phyloP scores from a whole-genome alignment of 2,113 vertebrate genomes.

The Thalassarche chlororhynchos region DNA sequence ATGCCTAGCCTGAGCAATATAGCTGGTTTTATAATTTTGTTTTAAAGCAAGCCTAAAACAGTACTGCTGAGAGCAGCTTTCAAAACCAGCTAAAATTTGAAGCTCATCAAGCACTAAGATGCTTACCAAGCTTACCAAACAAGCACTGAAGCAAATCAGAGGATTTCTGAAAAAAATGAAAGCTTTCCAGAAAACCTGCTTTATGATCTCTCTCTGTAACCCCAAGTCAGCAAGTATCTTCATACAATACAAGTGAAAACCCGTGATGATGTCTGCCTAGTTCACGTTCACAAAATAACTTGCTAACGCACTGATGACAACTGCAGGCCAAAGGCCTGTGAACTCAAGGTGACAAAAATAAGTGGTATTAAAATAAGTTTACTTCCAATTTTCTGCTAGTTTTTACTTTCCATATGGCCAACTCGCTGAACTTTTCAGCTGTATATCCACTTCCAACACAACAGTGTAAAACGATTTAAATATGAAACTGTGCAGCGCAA shows the following conservation, averaged over 20 bases:
- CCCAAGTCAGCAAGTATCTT: neutral
- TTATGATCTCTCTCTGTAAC: neutral
- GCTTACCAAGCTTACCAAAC: neutral
- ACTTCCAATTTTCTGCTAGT: neutral
- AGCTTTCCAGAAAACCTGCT: neutral
- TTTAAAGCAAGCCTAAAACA: neutral
- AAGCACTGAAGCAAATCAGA: neutral
- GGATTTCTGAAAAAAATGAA: neutral
- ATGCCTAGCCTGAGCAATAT: neutral
- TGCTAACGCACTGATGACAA: neutral
- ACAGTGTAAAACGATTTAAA: conserved; percentile 49
- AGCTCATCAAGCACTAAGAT: neutral
- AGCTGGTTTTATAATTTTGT: neutral
- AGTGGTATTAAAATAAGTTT: neutral
- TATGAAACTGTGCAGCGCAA: conserved; percentile 60
- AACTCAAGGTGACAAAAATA: neutral
- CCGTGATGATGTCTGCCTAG: neutral
- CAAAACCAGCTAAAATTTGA: neutral
- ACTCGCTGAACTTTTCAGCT: neutral
- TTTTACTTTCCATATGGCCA: neutral
- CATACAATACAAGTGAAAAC: neutral
- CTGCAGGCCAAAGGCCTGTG: neutral
- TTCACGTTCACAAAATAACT: neutral
- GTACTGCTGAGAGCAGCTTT: neutral
- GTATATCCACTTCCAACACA: neutral